phyloP scores from a whole-genome alignment of 2,888 invertebrate genomes.

The Malachius bipustulatus region DNA sequence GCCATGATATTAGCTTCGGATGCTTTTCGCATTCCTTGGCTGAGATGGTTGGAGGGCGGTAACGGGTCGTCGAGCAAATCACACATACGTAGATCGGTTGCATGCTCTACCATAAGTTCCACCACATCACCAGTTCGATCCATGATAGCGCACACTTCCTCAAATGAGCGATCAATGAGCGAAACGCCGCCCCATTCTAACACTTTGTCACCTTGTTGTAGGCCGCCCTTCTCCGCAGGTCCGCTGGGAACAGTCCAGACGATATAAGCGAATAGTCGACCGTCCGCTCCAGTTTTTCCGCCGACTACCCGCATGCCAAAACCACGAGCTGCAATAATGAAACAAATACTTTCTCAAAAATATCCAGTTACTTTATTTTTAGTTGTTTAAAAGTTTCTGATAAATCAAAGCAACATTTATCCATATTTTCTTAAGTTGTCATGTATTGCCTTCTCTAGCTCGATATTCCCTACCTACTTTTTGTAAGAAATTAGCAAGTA shows the following conservation, averaged over 20 bases:
- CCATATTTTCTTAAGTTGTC: no score
- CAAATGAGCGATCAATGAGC: constrained; percentile 82
- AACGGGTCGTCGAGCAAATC: constrained; percentile 56
- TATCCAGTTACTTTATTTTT: no score
- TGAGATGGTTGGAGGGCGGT: constrained; percentile 34
- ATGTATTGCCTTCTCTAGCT: no score
- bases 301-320: constrained; percentile 93
- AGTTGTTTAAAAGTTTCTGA: no score
- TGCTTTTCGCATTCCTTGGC: constrained; percentile 30
- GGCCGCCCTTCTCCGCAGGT: constrained; percentile 78
- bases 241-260: constrained; percentile 89
- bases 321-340: constrained; percentile 66
- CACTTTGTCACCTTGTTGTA: constrained; percentile 83
- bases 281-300: constrained; percentile 77
- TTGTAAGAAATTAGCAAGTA: no score
- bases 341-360: no score
- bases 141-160: constrained; percentile 84
- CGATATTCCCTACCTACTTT: no score
- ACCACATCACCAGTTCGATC: constrained; percentile 74
- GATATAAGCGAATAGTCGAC: constrained; percentile 78
- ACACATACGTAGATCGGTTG: constrained; percentile 59
- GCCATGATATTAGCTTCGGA: constrained; percentile 39
- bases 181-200: constrained; percentile 87
- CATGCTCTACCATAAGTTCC: constrained; percentile 76
- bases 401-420: no score